phyloP scores from a whole-genome alignment of 2,888 invertebrate genomes.

The Zygaena filipendulae region DNA sequence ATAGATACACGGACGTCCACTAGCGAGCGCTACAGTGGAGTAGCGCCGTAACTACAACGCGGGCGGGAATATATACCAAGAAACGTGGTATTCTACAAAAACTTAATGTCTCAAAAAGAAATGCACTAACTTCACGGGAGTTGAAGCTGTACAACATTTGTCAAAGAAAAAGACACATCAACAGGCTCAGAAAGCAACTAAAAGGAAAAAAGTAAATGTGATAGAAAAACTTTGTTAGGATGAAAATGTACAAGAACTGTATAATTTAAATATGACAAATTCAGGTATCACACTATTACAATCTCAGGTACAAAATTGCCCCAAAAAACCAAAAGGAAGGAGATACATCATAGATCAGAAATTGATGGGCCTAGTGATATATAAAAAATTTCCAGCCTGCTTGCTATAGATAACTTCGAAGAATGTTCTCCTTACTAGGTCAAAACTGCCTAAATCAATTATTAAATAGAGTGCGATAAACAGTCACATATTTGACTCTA shows the following conservation, averaged over 20 bases:
- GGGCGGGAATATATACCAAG: no score
- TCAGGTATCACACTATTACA: constrained; percentile 8
- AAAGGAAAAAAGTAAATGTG: constrained; percentile 3
- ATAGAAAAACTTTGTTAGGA: constrained; percentile 3
- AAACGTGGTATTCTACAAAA: constrained; percentile 1
- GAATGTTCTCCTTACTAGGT: constrained; percentile 18
- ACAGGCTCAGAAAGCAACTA: constrained; percentile 3
- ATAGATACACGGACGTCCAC: no score
- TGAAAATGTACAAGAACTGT: constrained; percentile 2
- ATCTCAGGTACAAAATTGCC: constrained; percentile 10
- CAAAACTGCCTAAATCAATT: constrained; percentile 14
- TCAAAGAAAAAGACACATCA: constrained; percentile 3
- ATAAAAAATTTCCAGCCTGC: constrained; percentile 19
- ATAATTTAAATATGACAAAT: constrained; percentile 4
- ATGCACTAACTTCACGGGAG: constrained; percentile 3
- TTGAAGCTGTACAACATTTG: constrained; percentile 3
- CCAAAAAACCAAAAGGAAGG: constrained; percentile 9
- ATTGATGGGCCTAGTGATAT: constrained; percentile 13
- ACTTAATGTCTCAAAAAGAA: constrained; percentile 3
- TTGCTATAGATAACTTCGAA: constrained; percentile 18
- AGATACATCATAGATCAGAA: constrained; percentile 9
- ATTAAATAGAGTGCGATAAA: constrained; percentile 17
- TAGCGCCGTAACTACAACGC: no score
- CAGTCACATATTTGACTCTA: constrained; percentile 11
- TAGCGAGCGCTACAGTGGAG: no score